Percentiles rank a stretch among this genome's conserved stretches.
Evolutionary conservation across 2,113 vertebrate species (phyloP).

Genomic region (Rana temporaria): DNA sequence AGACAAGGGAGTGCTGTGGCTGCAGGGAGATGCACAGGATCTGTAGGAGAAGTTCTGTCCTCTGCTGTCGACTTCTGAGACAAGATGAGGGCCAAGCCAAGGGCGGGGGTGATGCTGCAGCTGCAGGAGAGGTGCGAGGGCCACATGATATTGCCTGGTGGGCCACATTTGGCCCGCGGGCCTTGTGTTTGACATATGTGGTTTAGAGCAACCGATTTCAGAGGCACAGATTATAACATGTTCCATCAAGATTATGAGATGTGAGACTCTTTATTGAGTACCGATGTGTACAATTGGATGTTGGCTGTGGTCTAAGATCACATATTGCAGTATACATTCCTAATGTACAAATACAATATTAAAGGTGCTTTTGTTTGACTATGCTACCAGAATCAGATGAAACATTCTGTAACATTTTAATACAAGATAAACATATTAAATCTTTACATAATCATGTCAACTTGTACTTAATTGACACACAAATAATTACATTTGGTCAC

Average conservation of each 20-base stretch:
- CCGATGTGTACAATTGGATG: constrained; percentile 49
- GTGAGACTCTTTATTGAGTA: constrained; percentile 52
- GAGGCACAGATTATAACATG: background rate
- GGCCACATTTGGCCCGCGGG: too few relatives aligned
- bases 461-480: constrained; percentile 70
- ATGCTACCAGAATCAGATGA: constrained; percentile 67
- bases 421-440: constrained; percentile 70
- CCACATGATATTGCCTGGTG: too few relatives aligned
- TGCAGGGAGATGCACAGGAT: too few relatives aligned
- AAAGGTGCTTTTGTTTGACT: constrained; percentile 46
- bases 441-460: constrained; percentile 67
- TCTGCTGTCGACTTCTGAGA: too few relatives aligned
- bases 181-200: too few relatives aligned
- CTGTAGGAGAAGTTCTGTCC: too few relatives aligned
- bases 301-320: constrained; percentile 34
- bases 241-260: constrained; percentile 2
- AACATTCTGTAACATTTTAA: constrained; percentile 72
- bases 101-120: too few relatives aligned
- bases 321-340: constrained; percentile 69
- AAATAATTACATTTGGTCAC: constrained; percentile 77
- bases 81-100: too few relatives aligned
- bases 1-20: too few relatives aligned
- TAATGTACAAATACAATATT: constrained; percentile 34
- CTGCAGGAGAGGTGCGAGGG: too few relatives aligned
- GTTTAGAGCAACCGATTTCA: too few relatives aligned